These are phyloP conservation scores for Hemiscyllium ocellatum DNA, from an alignment of 2,113 vertebrate species.

Conservation along the genomic window DNA sequence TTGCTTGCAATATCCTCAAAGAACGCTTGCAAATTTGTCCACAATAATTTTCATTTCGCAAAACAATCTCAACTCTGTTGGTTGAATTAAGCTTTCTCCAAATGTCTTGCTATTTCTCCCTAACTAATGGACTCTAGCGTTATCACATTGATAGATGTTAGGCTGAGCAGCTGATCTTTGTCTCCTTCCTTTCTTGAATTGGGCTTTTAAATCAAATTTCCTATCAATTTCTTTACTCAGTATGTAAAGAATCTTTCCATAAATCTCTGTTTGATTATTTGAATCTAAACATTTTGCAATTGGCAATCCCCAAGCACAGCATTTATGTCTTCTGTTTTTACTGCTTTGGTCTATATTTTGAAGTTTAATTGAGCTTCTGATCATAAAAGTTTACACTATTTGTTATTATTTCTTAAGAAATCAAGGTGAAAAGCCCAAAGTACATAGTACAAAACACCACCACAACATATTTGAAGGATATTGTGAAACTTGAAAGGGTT, in stretches of 20 bases:
- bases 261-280: background rate
- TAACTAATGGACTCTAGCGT: too few relatives aligned
- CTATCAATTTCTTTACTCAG: background rate
- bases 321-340: background rate
- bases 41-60: too few relatives aligned
- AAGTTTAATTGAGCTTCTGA: background rate
- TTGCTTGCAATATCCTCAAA: too few relatives aligned
- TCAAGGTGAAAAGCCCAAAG: background rate
- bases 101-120: too few relatives aligned
- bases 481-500: too few relatives aligned
- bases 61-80: too few relatives aligned
- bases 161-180: too few relatives aligned
- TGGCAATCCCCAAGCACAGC: background rate
- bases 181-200: too few relatives aligned
- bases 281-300: background rate
- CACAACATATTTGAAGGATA: too few relatives aligned
- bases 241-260: background rate
- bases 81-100: too few relatives aligned
- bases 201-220: background rate
- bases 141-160: too few relatives aligned
- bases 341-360: background rate
- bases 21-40: too few relatives aligned
- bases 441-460: background rate
- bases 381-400: background rate
- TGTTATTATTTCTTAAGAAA: background rate